phyloP scores from a whole-genome alignment of 2,797 vertebrate species.

The Sebastes aleutianus region DNA sequence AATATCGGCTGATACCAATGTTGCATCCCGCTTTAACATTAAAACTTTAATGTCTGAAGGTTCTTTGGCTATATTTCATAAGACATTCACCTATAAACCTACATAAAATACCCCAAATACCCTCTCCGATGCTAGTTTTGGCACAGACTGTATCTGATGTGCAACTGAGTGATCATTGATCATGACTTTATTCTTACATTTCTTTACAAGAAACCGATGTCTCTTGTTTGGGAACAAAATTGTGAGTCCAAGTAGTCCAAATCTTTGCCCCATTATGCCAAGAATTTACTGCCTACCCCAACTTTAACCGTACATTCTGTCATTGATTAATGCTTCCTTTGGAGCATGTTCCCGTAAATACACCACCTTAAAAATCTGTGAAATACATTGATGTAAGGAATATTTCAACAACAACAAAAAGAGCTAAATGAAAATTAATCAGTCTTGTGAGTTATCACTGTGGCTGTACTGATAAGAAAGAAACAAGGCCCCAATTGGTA shows the following conservation, averaged over 20 bases:
- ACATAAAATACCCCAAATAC: background rate
- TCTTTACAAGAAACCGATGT: background rate
- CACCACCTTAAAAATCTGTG: background rate
- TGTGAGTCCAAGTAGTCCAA: background rate
- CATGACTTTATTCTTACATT: background rate
- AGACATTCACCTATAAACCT: background rate
- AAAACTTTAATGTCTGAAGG: background rate
- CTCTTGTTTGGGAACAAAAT: background rate
- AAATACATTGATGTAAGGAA: conserved; percentile 21
- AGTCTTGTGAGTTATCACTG: conserved; percentile 56
- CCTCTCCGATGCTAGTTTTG: background rate
- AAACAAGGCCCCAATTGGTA: conserved; percentile 47
- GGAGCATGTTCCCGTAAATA: conserved; percentile 8
- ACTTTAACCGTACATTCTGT: background rate
- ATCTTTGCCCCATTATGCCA: too few species aligned
- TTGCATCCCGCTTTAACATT: background rate
- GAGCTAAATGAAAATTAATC: conserved; percentile 68
- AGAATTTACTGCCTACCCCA: background rate
- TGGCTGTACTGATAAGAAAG: conserved; percentile 61
- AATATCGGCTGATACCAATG: background rate
- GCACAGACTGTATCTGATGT: background rate
- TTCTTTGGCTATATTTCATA: background rate
- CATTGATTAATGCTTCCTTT: background rate
- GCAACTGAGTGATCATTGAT: background rate
- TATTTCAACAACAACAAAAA: conserved; percentile 24